Evolutionary conservation across 2,113 vertebrate species (phyloP), one percentile per base, ranked within the genome.

Genomic region (Lutjanus erythropterus): DNA sequence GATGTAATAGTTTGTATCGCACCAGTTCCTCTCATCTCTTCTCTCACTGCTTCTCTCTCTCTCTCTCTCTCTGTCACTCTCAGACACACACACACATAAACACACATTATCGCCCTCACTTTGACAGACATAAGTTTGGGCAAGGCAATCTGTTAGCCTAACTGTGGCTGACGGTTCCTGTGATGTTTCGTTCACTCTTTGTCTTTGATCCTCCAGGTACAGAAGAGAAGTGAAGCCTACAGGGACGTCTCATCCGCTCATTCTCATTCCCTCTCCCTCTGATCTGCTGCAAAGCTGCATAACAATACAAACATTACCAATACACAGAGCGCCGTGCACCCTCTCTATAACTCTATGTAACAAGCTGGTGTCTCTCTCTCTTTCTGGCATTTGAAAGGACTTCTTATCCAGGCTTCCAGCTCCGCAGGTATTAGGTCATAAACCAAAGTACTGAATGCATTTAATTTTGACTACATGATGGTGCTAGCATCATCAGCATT

Each of bases 181-280:
- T 85, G 89, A 91, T 92, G 83, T 72, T 59, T 65, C 46, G 56
- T 76, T 89, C 89, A 0, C 69, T 25, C 52, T 27, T 35, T 58
- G 86, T 35, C 56, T 93, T 93, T 93, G 94, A 94, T 93, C 88
- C 58, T 62, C 4, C 81, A 90, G 89, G 88, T 90, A 89, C 83
- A 81, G 78, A 76, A 83, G 86, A 93, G 86, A 93, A 92, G 88
- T 7, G 21, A 53, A 60, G 80, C 69, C 89, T 81, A 23, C 47
- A 55, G 92, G 77, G 83, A 80, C 69, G 47, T 61, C 58, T 80
- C 72, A 52, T 83, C 84, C 35, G 84, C 73, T 88, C 76, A 35
- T 81, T 59, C 69, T 84, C 64, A 81, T 83, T 84, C 72, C 49
- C 41, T 37, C 23, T 60, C 31, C 27, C 84, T 91, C 84, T 93